Percentiles rank a stretch among this genome's conserved stretches.
phyloP scores from a whole-genome alignment of 2,888 invertebrate genomes.

The Harpalus rufipes region DNA sequence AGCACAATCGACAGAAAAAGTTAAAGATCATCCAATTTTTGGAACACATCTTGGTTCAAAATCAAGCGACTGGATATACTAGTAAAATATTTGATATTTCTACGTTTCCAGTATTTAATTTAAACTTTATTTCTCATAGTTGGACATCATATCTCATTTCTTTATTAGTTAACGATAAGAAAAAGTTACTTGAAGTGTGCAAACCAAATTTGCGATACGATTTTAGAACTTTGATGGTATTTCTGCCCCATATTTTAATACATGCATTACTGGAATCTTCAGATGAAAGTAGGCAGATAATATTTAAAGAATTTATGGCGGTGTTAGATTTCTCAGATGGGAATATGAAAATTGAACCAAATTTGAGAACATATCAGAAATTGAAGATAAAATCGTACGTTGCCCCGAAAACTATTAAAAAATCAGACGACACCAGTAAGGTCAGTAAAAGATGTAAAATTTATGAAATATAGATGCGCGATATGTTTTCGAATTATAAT shows the following conservation, averaged over 20 bases:
- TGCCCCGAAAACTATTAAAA: constrained; percentile 6
- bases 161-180: constrained; percentile 80
- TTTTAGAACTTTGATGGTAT: constrained; percentile 84
- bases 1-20: constrained; percentile 74
- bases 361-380: constrained; percentile 28
- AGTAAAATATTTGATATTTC: constrained; percentile 75
- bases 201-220: constrained; percentile 88
- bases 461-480: no score
- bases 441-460: background rate
- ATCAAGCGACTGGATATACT: constrained; percentile 87
- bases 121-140: constrained; percentile 73
- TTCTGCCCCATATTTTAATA: constrained; percentile 86
- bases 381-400: constrained; percentile 36
- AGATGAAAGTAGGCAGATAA: constrained; percentile 75
- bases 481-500: no score
- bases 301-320: constrained; percentile 80
- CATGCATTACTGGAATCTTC: constrained; percentile 81
- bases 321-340: constrained; percentile 76
- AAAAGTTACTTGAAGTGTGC: constrained; percentile 83
- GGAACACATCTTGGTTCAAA: constrained; percentile 84
- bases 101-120: background rate
- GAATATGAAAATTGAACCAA: background rate
- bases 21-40: constrained; percentile 81
- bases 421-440: constrained; percentile 37
- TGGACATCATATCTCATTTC: constrained; percentile 87